Evolutionary conservation across 1,140 invertebrate genomes (phyloP).

Genomic region (Cyphomyrmex costatus): DNA sequence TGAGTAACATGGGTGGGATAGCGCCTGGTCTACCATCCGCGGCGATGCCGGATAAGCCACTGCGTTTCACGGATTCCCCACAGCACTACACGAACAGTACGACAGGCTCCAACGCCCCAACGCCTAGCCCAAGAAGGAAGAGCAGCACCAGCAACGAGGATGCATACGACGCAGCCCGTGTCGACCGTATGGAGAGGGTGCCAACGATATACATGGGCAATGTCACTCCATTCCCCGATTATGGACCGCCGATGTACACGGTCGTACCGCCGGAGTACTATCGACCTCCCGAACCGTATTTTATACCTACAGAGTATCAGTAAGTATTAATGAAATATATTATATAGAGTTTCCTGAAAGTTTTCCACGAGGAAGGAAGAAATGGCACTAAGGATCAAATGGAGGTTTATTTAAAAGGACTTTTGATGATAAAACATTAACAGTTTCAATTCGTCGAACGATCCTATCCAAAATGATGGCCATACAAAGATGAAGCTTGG

Average conservation of each 20-base stretch:
- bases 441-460: no score
- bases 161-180: constrained; percentile 83
- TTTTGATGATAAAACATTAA: no score
- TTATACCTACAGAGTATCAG: constrained; percentile 82
- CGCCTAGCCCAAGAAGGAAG: constrained; percentile 91
- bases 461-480: no score
- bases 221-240: constrained; percentile 80
- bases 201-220: constrained; percentile 87
- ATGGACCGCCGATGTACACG: constrained; percentile 82
- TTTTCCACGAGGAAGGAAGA: no score
- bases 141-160: constrained; percentile 89
- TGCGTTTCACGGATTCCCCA: constrained; percentile 93
- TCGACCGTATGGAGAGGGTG: constrained; percentile 85
- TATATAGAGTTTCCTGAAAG: no score
- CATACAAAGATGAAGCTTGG: no score
- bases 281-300: constrained; percentile 82
- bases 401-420: no score
- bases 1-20: constrained; percentile 84
- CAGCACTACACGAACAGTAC: constrained; percentile 88
- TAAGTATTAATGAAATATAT: constrained; percentile 73
- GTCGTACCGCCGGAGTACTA: constrained; percentile 80
- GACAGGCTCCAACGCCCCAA: constrained; percentile 87
- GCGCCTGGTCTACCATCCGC: constrained; percentile 80
- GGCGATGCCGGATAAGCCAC: constrained; percentile 87
- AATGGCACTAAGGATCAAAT: no score